Evolutionary conservation across 2,888 invertebrate genomes (phyloP).

Genomic region (Pelosia muscerda): DNA sequence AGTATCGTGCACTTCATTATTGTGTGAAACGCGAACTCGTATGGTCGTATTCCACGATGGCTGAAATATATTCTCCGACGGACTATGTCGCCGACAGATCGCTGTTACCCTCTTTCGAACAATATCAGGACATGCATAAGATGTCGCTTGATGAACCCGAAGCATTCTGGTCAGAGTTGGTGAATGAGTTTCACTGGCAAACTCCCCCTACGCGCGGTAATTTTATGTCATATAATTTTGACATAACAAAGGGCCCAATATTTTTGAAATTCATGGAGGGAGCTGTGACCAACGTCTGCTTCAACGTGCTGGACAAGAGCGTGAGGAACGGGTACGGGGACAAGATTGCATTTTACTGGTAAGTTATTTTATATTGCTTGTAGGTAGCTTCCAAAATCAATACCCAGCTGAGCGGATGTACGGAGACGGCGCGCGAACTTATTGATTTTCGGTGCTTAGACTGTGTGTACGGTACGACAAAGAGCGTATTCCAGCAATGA

Average conservation of each 20-base stretch:
- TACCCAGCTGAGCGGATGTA: slow-evolving; percentile 77
- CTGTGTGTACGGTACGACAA: slow-evolving; percentile 2
- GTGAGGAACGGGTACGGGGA: slow-evolving; percentile 96
- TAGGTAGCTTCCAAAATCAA: slow-evolving; percentile 64
- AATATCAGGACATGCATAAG: slow-evolving; percentile 94
- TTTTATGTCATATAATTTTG: slow-evolving; percentile 96
- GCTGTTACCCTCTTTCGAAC: slow-evolving; percentile 84
- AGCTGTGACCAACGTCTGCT: slow-evolving; percentile 97
- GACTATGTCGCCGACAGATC: slow-evolving; percentile 90
- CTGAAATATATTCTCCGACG: slow-evolving; percentile 88
- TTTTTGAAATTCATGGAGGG: slow-evolving; percentile 98
- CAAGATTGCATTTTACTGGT: slow-evolving; percentile 98
- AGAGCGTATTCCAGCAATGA: background rate
- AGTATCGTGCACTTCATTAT: slow-evolving; percentile 26
- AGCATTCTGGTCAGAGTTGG: slow-evolving; percentile 97
- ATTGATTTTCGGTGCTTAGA: slow-evolving; percentile 69
- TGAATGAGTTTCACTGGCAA: slow-evolving; percentile 98
- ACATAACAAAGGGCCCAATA: slow-evolving; percentile 95
- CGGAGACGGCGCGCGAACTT: slow-evolving; percentile 77
- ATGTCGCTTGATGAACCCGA: slow-evolving; percentile 95
- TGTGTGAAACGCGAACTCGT: slow-evolving; percentile 31
- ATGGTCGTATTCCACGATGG: slow-evolving; percentile 79
- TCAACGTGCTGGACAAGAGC: slow-evolving; percentile 97
- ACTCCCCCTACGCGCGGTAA: slow-evolving; percentile 90
- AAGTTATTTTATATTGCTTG: slow-evolving; percentile 74